Base-by-base conservation (phyloP, 2,113 vertebrate species). In the Xiphophorus hellerii region DNA sequence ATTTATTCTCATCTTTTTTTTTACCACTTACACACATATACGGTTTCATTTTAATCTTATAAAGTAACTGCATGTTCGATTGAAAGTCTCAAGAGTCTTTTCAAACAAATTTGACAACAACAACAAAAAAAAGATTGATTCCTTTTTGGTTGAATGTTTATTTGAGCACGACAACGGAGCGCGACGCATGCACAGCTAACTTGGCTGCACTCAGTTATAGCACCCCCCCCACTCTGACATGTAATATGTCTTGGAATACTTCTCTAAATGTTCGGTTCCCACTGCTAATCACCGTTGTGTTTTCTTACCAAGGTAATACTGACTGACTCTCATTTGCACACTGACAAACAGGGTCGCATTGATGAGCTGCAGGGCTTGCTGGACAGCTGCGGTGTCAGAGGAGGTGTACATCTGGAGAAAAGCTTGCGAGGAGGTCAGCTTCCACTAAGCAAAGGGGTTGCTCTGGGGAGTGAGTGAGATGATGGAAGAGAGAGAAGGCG, bases 211-310 rank as follows among this genome's bases (percentile, higher is more conserved):
- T 22, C 48, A 66, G 76, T 66, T 71, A 80, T 73, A 73, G 83
- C 90, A 87, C 88, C 89, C 71, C 71, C 28, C 5, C 77, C 35
- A 0, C 74, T 79, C 80, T 37, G 83, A 91, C 83, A 88, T 81
- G 77, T 85, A 85, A 92, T 86, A 91, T 85, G 82, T 87, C 88
- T 83, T 65, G 88, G 85, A 92, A 93, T 92, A 87, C 81, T 88
- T 4, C 60, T 71, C 77, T 87, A 87, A 92, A 91, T 88, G 84
- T 88, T 85, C 74, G 69, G 84, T 85, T 92, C 89, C 87, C 77
- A 79, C 72, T 60, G 73, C 87, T 88, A 88, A 87, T 90, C 73
- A 73, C 78, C 71, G 80, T 83, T 77, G 69, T 71, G 80, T 76
- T 79, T 76, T 81, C 86, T 81, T 82, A 71, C 86, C 78, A 58